Evolutionary conservation across 2,113 vertebrate genomes (phyloP).

Genomic region (Percopsis transmontana): DNA sequence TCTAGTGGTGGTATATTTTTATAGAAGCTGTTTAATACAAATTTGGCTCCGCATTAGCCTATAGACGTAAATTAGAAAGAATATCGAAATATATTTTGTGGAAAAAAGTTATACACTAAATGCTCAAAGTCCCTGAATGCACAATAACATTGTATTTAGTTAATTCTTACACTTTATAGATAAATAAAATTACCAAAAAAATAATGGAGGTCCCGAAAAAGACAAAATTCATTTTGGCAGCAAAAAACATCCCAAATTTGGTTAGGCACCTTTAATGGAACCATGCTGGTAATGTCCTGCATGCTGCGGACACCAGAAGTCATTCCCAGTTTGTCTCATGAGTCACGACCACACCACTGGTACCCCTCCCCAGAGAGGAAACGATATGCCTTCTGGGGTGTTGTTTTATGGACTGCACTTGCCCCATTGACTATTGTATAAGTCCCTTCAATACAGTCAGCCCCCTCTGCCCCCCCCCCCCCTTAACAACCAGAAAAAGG

Average conservation of each 20-base stretch:
- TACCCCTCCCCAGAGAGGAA: slow-evolving; percentile 56
- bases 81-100: neutral
- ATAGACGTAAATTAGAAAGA: neutral
- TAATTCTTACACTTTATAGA: neutral
- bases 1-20: slow-evolving; percentile 60
- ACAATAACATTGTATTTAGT: neutral
- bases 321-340: slow-evolving; percentile 71
- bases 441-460: slow-evolving; percentile 72
- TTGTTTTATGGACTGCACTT: slow-evolving; percentile 57
- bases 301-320: slow-evolving; percentile 65
- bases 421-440: slow-evolving; percentile 67
- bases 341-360: slow-evolving; percentile 59
- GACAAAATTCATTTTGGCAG: slow-evolving; percentile 63
- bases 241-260: slow-evolving; percentile 64
- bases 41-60: neutral
- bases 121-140: neutral
- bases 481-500: slow-evolving; percentile 77
- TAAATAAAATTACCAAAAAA: too few relatives aligned
- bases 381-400: slow-evolving; percentile 69
- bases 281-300: slow-evolving; percentile 64
- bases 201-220: too few relatives aligned
- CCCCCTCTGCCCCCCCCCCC: slow-evolving; percentile 30
- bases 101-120: neutral
- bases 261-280: slow-evolving; percentile 62
- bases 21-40: slow-evolving; percentile 15